Base-by-base conservation (phyloP, 2,113 vertebrate species). In the Anas platyrhynchos region DNA sequence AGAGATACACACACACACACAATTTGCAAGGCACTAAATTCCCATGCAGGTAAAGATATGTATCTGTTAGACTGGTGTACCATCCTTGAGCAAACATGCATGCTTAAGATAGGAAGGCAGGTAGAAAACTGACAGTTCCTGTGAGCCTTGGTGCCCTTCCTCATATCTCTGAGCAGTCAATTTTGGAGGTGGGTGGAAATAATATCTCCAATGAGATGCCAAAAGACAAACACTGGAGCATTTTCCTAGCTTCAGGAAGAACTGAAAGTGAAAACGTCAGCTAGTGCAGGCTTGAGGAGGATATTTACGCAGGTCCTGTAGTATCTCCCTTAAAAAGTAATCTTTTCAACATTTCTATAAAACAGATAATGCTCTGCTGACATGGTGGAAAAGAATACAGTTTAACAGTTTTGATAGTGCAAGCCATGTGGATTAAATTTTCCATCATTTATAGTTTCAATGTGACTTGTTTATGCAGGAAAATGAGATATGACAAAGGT, bases 361-460 rank as follows among this genome's bases (percentile, higher is more conserved):
- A 95, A 83, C 88, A 95, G 77, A 94, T 94, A 97, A 92, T 77
- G 89, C 66, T 69, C 78, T 96, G 96, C 91, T 97, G 97, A 97
- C 97, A 97, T 27, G 44, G 84, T 94, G 95, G 96, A 98, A 98
- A 98, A 96, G 86, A 97, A 97, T 68, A 79, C 55, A 94, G 89
- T 71, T 91, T 97, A 97, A 95, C 63, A 94, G 94, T 96, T 98
- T 96, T 97, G 97, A 97, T 97, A 98, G 87, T 29, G 55, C 72
- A 94, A 97, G 89, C 95, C 82, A 88, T 77, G 88, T 84, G 96
- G 94, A 97, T 98, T 98, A 98, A 93, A 97, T 97, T 98, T 98
- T 98, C 97, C 97, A 96, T 96, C 96, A 96, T 98, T 97, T 97
- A 94, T 96, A 97, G 91, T 97, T 98, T 97, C 94, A 92, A 82